A percentile compares a stretch with the other conserved stretches of the same genome.
Evolutionary conservation across 2,113 vertebrate species (phyloP).

Genomic region (Turdus rufiventris): DNA sequence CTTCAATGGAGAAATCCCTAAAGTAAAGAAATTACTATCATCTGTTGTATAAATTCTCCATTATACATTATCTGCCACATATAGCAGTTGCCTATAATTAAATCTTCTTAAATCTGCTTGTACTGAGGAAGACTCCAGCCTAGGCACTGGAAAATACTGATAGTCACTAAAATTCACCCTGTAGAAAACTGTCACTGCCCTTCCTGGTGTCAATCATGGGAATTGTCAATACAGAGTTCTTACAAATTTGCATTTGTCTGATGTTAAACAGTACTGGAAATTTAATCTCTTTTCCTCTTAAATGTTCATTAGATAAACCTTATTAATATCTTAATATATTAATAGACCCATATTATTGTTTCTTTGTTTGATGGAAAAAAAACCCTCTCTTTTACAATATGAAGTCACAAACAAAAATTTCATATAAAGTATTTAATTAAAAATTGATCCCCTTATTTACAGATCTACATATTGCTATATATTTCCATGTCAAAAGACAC

Average conservation of each 20-base stretch:
- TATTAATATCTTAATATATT: background rate
- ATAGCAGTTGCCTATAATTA: background rate
- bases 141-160: background rate
- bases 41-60: background rate
- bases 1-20: background rate
- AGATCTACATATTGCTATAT: background rate
- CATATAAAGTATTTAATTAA: background rate
- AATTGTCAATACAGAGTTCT: background rate
- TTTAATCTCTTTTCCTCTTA: background rate
- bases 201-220: background rate
- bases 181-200: background rate
- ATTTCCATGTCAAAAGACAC: background rate
- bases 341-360: background rate
- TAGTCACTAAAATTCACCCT: background rate
- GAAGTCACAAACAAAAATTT: background rate
- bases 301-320: background rate
- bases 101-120: background rate
- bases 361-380: background rate
- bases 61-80: background rate
- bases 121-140: background rate
- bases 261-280: background rate
- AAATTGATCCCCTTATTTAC: background rate
- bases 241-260: background rate
- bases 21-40: background rate
- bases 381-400: background rate